Evolutionary conservation across 1,140 invertebrate species (phyloP).

Genomic region (Drosophila suzukii): DNA sequence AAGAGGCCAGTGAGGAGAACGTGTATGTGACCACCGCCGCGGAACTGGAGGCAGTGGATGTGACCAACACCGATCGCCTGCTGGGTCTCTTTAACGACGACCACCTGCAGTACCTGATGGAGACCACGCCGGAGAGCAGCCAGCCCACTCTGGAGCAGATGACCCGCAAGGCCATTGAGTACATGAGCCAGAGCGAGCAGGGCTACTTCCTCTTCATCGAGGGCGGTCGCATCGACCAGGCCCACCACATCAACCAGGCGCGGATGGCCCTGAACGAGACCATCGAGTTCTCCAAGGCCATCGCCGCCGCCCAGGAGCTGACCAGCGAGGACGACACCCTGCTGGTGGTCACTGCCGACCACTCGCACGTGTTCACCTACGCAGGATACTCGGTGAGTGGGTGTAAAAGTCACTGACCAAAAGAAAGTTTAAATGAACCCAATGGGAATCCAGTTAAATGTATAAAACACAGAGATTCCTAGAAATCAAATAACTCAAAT

Average conservation of each 20-base stretch:
- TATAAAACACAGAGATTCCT: no score
- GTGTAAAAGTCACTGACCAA: neutral
- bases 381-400: slow-evolving; percentile 87
- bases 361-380: slow-evolving; percentile 88
- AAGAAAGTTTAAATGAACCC: no score
- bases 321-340: slow-evolving; percentile 87
- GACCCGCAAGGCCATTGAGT: slow-evolving; percentile 91
- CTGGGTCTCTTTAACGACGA: slow-evolving; percentile 86
- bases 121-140: slow-evolving; percentile 83
- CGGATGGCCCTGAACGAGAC: slow-evolving; percentile 89
- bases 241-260: slow-evolving; percentile 90
- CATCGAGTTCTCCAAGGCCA: slow-evolving; percentile 87
- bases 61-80: slow-evolving; percentile 81
- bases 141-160: slow-evolving; percentile 91
- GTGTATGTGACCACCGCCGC: slow-evolving; percentile 88
- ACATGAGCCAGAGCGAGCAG: slow-evolving; percentile 87
- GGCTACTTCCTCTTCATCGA: slow-evolving; percentile 88
- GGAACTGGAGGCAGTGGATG: slow-evolving; percentile 81
- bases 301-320: slow-evolving; percentile 85
- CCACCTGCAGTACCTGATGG: slow-evolving; percentile 86
- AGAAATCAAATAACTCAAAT: no score
- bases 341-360: slow-evolving; percentile 89
- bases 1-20: slow-evolving; percentile 59
- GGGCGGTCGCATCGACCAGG: slow-evolving; percentile 92
- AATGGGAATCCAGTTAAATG: no score